These are phyloP conservation scores for Stigmatopora argus DNA, from an alignment of 2,113 vertebrate genomes.

Conservation along the genomic window DNA sequence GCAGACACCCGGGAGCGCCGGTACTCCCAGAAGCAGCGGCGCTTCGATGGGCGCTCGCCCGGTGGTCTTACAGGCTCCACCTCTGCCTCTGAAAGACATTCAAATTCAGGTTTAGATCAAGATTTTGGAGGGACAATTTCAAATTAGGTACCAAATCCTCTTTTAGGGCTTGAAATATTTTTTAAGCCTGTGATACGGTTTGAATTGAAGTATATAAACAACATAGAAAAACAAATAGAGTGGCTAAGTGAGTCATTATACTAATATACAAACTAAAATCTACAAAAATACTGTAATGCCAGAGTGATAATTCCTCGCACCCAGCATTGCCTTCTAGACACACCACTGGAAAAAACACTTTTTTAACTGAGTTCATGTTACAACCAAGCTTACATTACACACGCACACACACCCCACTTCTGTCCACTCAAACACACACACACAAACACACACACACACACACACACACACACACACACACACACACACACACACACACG, in stretches of 20 bases:
- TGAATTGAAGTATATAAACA: background rate
- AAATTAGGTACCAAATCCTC: background rate
- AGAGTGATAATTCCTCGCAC: background rate
- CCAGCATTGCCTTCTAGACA: background rate
- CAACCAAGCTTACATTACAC: background rate
- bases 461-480: slow-evolving; percentile 21
- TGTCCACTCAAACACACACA: slow-evolving; percentile 1
- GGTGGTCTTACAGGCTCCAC: slow-evolving; percentile 42
- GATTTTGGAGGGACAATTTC: no score
- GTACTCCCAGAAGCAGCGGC: slow-evolving; percentile 73
- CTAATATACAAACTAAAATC: background rate
- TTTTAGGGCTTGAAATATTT: background rate
- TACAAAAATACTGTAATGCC: background rate
- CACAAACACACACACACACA: slow-evolving; percentile 21
- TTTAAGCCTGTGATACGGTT: background rate
- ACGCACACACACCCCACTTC: slow-evolving; percentile 6
- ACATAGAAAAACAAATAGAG: background rate
- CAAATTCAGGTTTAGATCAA: background rate
- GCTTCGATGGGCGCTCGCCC: slow-evolving; percentile 56
- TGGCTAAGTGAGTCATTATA: background rate
- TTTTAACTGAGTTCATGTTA: background rate
- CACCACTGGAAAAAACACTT: background rate
- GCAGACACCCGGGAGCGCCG: slow-evolving; percentile 51
- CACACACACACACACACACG: slow-evolving; percentile 1
- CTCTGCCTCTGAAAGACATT: slow-evolving; percentile 48